Percentiles rank a stretch among this genome's conserved stretches.
These are phyloP conservation scores for Lagopus muta DNA, from an alignment of 2,113 vertebrate genomes.

Conservation along the genomic window DNA sequence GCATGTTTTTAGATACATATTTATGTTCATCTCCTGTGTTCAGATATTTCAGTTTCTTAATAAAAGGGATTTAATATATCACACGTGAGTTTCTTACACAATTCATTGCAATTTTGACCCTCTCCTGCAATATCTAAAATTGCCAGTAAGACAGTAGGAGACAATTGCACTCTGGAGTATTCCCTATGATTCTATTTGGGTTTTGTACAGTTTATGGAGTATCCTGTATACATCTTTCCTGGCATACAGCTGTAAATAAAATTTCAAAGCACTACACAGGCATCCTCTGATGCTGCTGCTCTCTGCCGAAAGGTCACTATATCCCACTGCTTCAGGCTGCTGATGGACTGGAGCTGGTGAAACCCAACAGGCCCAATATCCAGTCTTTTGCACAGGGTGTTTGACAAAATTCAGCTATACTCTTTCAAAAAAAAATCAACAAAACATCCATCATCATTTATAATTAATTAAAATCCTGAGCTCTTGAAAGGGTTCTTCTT, in stretches of 20 bases:
- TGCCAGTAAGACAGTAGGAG: not conserved
- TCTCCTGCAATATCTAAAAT: not conserved
- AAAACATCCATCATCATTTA: not conserved
- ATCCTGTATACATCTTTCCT: not conserved
- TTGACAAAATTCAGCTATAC: not conserved
- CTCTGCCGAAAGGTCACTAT: not conserved
- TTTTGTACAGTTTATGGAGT: not conserved
- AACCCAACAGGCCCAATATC: not conserved
- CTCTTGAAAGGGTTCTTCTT: not conserved
- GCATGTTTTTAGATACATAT: not conserved
- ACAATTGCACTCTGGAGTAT: not conserved
- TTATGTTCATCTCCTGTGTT: not conserved
- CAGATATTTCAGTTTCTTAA: not conserved
- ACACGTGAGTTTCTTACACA: not conserved
- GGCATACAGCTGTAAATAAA: not conserved
- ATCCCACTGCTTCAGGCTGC: not conserved
- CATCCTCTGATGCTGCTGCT: not conserved
- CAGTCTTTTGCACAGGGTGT: rapidly evolving
- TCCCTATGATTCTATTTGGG: not conserved
- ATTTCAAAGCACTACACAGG: not conserved
- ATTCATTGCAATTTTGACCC: not conserved
- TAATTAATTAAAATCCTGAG: not conserved
- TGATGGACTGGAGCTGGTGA: not conserved
- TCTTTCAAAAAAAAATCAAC: not conserved
- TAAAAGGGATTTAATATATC: not conserved